Evolutionary conservation across 2,797 vertebrate species (phyloP), one percentile per base, ranked within the genome.

Genomic region (Scleropages formosus): DNA sequence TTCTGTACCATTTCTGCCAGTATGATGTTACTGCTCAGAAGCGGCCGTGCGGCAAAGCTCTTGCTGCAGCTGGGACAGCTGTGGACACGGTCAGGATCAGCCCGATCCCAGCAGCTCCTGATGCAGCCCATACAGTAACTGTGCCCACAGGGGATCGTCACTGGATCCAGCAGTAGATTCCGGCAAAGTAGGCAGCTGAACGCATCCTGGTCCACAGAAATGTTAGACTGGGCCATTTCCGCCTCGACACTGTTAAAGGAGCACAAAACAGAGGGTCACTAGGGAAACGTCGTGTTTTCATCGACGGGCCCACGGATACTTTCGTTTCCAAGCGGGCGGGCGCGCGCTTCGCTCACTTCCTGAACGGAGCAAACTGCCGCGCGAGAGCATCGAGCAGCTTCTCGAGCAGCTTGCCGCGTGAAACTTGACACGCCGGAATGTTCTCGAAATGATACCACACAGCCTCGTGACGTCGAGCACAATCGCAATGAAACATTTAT

Each of bases 51-150:
- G 66, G 4, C 26, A 62, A 74, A 74, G 61, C 6, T 44, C 24
- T 56, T 7, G 8, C 8, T 22, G 27, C 73, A 74, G 49, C 10
- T 18, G 18, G 73, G 49, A 49, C 73, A 74, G 61, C 1, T 20
- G 61, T 74, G 64, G 22, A 51, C 27, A 4, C 59, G 72, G 24
- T 1, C 18, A 18, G 6, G 9, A 51, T 64, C 46, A 18, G 74
- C 44, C 8, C 22, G 7, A 27, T 73, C 22, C 72, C 59, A 73
- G 7, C 0, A 18, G 13, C 9, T 0, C 16, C 15, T 27, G 49
- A 73, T 73, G 44, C 59, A 73, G 15, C 27, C 22, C 44, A 51
- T 73, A 22, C 72, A 73, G 16, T 10, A 73, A 51, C 4, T 63
- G 59, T n/a, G n/a, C n/a, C 56, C 56, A 1, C 56, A 72, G 31